phyloP scores from a whole-genome alignment of 2,888 invertebrate species.

The Macrophya alboannulata region DNA sequence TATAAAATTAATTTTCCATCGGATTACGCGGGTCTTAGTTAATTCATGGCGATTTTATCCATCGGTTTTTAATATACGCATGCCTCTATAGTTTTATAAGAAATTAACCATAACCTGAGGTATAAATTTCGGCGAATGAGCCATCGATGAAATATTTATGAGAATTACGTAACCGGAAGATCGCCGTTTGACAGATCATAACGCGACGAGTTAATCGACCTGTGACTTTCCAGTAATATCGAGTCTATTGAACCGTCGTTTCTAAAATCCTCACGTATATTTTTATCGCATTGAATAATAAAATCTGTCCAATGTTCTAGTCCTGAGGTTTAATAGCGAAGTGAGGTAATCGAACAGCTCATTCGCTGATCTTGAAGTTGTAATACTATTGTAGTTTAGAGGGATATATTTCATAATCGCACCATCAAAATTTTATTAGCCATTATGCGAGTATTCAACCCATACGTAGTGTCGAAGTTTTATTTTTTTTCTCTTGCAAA shows the following conservation, averaged over 20 bases:
- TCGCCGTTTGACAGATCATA: neutral
- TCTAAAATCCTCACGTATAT: neutral
- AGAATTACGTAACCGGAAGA: neutral
- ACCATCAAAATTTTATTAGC: neutral
- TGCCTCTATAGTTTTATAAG: neutral
- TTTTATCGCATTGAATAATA: neutral
- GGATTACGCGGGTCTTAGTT: neutral
- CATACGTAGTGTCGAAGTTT: neutral
- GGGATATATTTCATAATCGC: slow-evolving; percentile 45
- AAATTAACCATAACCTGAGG: neutral
- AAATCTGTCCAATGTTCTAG: neutral
- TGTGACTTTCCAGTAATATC: neutral
- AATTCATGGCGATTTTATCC: neutral
- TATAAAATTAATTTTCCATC: neutral
- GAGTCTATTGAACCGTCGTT: slow-evolving; percentile 12
- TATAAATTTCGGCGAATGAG: neutral
- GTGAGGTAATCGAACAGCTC: neutral
- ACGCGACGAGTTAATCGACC: neutral
- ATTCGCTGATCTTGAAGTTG: neutral
- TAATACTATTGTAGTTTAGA: slow-evolving; percentile 32
- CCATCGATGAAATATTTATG: slow-evolving; percentile 44
- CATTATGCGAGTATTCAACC: neutral
- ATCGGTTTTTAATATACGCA: neutral
- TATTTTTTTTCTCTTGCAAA: neutral
- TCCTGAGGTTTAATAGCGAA: neutral